Evolutionary conservation across 2,113 vertebrate genomes (phyloP), one percentile per base, ranked within the genome.

Genomic region (Nansenia antarctica): DNA sequence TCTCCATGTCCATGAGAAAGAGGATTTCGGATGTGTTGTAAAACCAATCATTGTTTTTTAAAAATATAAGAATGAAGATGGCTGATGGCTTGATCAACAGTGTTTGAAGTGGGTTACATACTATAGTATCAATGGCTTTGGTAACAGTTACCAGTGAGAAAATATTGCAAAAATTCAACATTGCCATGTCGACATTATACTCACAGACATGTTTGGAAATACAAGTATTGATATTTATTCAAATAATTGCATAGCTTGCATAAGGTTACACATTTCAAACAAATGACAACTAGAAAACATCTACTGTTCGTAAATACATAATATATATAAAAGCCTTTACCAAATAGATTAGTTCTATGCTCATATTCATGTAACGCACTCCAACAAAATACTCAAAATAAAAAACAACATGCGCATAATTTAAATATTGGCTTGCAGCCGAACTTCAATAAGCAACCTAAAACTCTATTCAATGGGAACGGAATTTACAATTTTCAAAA

Each of bases 41-140:
- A n/a, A n/a, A n/a, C n/a, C 45, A 18, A 47, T 4, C n/a, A 20
- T n/a, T n/a, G 45, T 20, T 20, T 1, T 49, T 49, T 22, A 11
- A 3, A 14, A 42, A n/a, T n/a, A n/a, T n/a, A n/a, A n/a, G n/a
- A n/a, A n/a, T n/a, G n/a, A n/a, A n/a, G n/a, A n/a, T n/a, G n/a
- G n/a, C n/a, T n/a, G n/a, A n/a, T 2, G 39, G 11, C 9, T 8
- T 42, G 39, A 6, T 42, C 2, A 49, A 49, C 45, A 49, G 45
- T 1, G 45, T 49, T 49, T 2, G 20, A 49, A 22, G 5, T 0
- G 6, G 7, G 20, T 26, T 14, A 39, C 22, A 42, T 9, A 39
- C 5, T 29, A 20, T 1, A 42, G 2, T 29, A 24, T 7, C 24
- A 37, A 73, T 69, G 62, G 69, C 76, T 84, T 82, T 79, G 77